phyloP scores from a whole-genome alignment of 2,797 vertebrate genomes.

The Sebastolobus altivelis region DNA sequence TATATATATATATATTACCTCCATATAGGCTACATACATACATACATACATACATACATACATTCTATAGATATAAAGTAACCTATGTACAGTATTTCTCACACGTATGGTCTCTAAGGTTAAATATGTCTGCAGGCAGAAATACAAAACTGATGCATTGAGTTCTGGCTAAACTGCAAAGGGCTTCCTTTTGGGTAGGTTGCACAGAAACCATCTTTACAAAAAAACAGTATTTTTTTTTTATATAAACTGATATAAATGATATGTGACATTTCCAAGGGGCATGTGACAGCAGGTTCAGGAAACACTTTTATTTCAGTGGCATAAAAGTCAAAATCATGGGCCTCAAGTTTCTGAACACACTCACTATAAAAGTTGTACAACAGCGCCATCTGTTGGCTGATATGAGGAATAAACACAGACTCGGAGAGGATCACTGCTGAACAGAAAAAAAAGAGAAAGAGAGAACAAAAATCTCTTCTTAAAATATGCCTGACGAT shows the following conservation, averaged over 20 bases:
- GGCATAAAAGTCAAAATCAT: conserved; percentile 18
- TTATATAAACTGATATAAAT: neutral
- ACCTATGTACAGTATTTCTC: neutral
- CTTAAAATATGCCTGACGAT: too few relatives aligned
- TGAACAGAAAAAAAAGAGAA: too few relatives aligned
- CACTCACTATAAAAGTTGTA: conserved; percentile 11
- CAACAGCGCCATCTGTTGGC: conserved; percentile 61
- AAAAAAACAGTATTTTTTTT: neutral
- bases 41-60: neutral
- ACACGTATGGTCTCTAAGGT: neutral
- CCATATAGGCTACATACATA: neutral
- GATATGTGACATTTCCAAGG: accelerated
- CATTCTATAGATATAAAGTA: neutral
- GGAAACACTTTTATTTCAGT: neutral
- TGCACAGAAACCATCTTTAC: neutral
- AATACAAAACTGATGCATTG: neutral
- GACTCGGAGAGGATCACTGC: neutral
- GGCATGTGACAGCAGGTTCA: neutral
- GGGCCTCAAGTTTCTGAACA: neutral
- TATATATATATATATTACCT: too few relatives aligned
- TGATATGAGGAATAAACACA: neutral
- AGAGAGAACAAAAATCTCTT: neutral
- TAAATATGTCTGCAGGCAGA: conserved; percentile 12
- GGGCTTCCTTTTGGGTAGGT: too few relatives aligned
- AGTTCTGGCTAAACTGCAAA: neutral